Conservation (phyloP, 2,113 vertebrate species). For the Arizona elegans region DNA sequence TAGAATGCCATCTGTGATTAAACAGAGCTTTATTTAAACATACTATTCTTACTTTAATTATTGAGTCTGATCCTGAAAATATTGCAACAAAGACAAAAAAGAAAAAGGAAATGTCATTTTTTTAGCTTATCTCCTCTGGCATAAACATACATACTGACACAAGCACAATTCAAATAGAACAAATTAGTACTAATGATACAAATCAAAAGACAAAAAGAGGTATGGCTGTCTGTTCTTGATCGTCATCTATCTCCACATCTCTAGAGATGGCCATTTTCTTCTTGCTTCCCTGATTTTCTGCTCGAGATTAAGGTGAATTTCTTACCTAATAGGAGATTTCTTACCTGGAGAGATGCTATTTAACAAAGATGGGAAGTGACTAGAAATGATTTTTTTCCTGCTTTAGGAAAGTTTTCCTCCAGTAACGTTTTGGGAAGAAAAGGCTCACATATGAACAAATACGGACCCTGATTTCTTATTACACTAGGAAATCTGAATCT, state of each 20-base stretch:
- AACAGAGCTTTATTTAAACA: no score
- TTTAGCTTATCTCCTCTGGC: background rate
- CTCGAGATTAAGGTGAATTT: background rate
- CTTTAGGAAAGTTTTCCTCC: background rate
- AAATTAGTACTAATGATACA: background rate
- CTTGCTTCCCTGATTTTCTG: background rate
- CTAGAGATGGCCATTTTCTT: background rate
- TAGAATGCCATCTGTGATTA: no score
- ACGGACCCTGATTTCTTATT: background rate
- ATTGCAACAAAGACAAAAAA: no score
- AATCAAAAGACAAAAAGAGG: background rate
- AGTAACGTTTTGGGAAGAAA: background rate
- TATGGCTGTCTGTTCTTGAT: background rate
- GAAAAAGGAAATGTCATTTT: background rate
- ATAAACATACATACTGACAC: background rate
- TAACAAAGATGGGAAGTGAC: background rate
- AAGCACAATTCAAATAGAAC: background rate
- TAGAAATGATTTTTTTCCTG: fast-evolving
- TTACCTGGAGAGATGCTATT: background rate
- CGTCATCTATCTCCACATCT: background rate
- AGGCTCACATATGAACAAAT: background rate
- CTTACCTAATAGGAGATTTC: background rate
- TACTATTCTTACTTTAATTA: no score
- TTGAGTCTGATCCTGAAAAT: no score
- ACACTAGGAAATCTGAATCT: background rate